Evolutionary conservation across 1,140 invertebrate genomes (phyloP), one percentile per base, ranked within the genome.

Genomic region (Drosophila navojoa): DNA sequence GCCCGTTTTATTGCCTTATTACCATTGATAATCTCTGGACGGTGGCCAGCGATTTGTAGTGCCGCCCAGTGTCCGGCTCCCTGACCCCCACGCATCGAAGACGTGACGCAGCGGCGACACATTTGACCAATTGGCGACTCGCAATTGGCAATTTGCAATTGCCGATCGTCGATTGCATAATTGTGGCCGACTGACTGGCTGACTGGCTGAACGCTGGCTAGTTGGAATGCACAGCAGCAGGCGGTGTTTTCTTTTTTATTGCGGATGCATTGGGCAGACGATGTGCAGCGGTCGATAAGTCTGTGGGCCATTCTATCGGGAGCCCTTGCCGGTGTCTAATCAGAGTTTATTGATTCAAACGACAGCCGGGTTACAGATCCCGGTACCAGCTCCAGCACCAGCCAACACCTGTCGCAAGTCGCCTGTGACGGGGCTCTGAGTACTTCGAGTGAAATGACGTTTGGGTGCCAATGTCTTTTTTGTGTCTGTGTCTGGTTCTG

Each of bases 11-110:
- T 86, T 81, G 81, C 75, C 79, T 87, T 86, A 86, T 86, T 86
- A 86, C 73, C 78, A 87, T 81, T 82, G 81, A 86, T 86, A 86
- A 86, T 86, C 81, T 86, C 82, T 85, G 81, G 81, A 81, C 82
- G 68, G 47, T 78, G 82, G 81, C 81, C 81, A 85, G 74, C 25
- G 58, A 50, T 69, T 66, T 69, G 71, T 38, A 58, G 35, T 58
- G 57, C 69, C 29, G 49, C 66, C 38, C 55, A 71, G 55, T 52
- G 50, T 55, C 68, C 63, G 54, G 64, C 64, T 59, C 19, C 40
- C 35, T 81, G 81, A 81, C 81, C 81, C 81, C 81, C 81, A 81
- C 76, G 71, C 58, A 82, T 72, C 71, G 67, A 76, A 9, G 73
- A 81, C 79, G 84, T 79, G 82, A 81, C 69, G 57, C 42, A 64